Percentiles rank a stretch among this genome's conserved stretches.
Conservation (phyloP, 2,797 vertebrate species). For the Catostomus latipinnis region DNA sequence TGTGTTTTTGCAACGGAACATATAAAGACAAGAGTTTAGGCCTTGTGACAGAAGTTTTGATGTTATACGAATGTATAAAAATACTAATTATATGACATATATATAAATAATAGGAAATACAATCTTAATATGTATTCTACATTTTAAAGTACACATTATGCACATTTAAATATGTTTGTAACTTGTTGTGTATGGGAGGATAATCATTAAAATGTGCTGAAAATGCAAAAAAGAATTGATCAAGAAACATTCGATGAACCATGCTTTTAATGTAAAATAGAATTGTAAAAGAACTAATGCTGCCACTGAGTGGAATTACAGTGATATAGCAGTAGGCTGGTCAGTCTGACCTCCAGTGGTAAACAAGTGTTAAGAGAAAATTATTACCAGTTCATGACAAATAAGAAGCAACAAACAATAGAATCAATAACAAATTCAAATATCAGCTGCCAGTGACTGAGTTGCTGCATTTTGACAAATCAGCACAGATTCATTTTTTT, state of each 20-base stretch:
- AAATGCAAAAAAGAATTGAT: too few species aligned
- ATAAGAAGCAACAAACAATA: not conserved
- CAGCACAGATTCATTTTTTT: not conserved
- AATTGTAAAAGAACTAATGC: not conserved
- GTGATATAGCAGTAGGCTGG: not conserved
- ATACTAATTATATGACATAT: too few species aligned
- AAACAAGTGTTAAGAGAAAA: not conserved
- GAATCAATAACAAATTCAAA: not conserved
- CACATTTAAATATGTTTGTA: too few species aligned
- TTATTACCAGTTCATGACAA: not conserved
- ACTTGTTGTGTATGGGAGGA: too few species aligned
- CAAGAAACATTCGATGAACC: not conserved
- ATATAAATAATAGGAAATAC: too few species aligned
- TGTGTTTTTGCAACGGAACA: too few species aligned
- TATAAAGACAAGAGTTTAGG: too few species aligned
- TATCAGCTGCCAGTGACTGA: conserved; percentile 46
- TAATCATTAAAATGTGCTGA: too few species aligned
- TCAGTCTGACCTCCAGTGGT: conserved; percentile 18
- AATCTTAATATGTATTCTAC: too few species aligned
- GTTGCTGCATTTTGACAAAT: not conserved
- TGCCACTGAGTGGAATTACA: not conserved
- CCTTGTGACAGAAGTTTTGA: too few species aligned
- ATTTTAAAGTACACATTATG: too few species aligned
- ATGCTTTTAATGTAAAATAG: not conserved
- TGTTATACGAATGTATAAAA: too few species aligned